Conservation (phyloP, 1,140 invertebrate genomes). For the Zaprionus lachaisei region DNA sequence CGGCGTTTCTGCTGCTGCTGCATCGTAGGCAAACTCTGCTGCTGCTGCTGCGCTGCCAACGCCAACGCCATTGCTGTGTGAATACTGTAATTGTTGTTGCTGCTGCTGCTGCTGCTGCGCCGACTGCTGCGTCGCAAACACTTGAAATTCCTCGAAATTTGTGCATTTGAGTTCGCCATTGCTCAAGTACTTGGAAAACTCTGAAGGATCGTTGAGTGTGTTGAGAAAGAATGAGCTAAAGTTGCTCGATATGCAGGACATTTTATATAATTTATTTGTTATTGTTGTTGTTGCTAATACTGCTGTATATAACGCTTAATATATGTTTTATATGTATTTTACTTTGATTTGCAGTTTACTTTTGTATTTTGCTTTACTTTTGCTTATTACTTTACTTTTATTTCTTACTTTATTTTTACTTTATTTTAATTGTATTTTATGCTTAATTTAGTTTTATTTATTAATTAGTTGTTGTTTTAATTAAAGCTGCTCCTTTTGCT, state of each 20-base stretch:
- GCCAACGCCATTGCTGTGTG: slow-evolving; percentile 38
- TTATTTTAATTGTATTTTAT: slow-evolving; percentile 36
- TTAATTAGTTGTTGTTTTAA: slow-evolving; percentile 16
- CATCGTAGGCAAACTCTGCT: slow-evolving; percentile 32
- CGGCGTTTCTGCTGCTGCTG: slow-evolving; percentile 26
- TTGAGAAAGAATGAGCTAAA: slow-evolving; percentile 84
- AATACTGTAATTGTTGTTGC: slow-evolving; percentile 47
- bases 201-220: slow-evolving; percentile 83
- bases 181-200: slow-evolving; percentile 84
- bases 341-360: slow-evolving; percentile 36
- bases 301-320: slow-evolving; percentile 58
- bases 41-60: slow-evolving; percentile 16
- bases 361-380: slow-evolving; percentile 32
- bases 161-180: slow-evolving; percentile 83
- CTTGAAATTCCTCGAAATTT: slow-evolving; percentile 83
- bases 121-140: slow-evolving; percentile 62
- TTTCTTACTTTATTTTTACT: slow-evolving; percentile 30
- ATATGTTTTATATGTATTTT: slow-evolving; percentile 37
- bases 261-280: slow-evolving; percentile 48
- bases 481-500: slow-evolving; percentile 56
- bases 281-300: slow-evolving; percentile 59
- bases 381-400: slow-evolving; percentile 39
- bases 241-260: slow-evolving; percentile 84
- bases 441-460: slow-evolving; percentile 30
- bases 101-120: slow-evolving; percentile 53